Conservation (phyloP, 2,888 invertebrate species). For the Azorinus chamasolen region DNA sequence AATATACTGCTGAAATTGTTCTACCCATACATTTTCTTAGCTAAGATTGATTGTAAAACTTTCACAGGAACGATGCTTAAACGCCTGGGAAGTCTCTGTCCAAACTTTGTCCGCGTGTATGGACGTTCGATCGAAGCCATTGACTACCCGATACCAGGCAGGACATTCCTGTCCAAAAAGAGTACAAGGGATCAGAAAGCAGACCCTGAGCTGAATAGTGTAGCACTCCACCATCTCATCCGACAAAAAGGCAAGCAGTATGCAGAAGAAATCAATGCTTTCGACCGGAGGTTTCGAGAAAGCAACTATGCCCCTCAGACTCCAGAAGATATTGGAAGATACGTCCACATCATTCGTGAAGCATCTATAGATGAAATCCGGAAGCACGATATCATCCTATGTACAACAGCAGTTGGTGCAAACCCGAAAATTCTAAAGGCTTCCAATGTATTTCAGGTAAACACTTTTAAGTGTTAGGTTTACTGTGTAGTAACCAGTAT, state of each 20-base stretch:
- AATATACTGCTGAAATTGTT: too few species aligned
- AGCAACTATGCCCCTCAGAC: slow-evolving; percentile 22
- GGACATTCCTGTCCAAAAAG: slow-evolving; percentile 55
- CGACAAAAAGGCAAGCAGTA: slow-evolving; percentile 56
- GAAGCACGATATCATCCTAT: slow-evolving; percentile 73
- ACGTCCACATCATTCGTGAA: slow-evolving; percentile 20
- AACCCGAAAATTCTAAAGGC: slow-evolving; percentile 52
- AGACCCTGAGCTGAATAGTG: slow-evolving; percentile 34
- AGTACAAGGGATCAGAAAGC: slow-evolving; percentile 44
- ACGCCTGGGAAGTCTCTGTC: slow-evolving; percentile 54
- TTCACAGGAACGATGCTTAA: slow-evolving; percentile 57
- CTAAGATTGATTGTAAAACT: too few species aligned
- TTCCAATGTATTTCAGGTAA: slow-evolving; percentile 54
- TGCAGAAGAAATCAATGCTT: slow-evolving; percentile 37
- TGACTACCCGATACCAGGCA: slow-evolving; percentile 78
- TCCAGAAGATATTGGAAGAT: slow-evolving; percentile 6
- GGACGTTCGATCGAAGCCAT: slow-evolving; percentile 73
- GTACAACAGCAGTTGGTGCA: slow-evolving; percentile 71
- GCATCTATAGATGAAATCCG: slow-evolving; percentile 67
- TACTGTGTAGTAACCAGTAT: too few species aligned
- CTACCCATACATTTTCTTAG: too few species aligned
- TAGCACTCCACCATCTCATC: slow-evolving; percentile 72
- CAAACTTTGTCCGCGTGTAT: slow-evolving; percentile 79
- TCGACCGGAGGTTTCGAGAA: slow-evolving; percentile 40
- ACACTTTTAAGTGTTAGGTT: too few species aligned